A percentile compares a stretch with the other conserved stretches of the same genome.
Conservation (phyloP, 2,888 invertebrate genomes). For the Cataglyphis livida region DNA sequence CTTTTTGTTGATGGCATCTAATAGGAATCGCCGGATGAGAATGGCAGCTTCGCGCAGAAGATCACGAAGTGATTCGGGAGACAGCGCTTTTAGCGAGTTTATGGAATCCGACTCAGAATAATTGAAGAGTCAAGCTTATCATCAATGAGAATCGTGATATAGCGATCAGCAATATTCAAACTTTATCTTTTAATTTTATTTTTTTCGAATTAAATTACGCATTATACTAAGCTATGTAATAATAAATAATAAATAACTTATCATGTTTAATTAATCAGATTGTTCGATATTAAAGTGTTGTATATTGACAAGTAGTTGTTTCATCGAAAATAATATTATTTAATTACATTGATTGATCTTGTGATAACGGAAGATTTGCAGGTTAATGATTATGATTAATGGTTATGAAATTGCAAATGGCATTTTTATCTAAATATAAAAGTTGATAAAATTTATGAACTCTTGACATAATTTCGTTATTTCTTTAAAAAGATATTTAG, state of each 20-base stretch:
- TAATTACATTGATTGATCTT: neutral
- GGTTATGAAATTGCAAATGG: neutral
- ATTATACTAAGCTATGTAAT: neutral
- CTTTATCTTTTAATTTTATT: neutral
- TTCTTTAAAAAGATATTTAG: neutral
- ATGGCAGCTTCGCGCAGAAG: too few species aligned
- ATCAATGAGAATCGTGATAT: neutral
- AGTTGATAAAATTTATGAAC: neutral
- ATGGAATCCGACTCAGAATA: neutral
- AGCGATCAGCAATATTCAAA: neutral
- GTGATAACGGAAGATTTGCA: neutral
- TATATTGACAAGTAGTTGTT: neutral
- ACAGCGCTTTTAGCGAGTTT: slow-evolving; percentile 9
- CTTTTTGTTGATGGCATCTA: slow-evolving; percentile 64
- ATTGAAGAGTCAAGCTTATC: neutral
- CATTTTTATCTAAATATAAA: neutral
- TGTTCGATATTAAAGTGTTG: neutral
- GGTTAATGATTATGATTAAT: neutral
- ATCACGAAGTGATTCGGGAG: neutral
- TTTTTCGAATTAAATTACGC: neutral
- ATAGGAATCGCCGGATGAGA: slow-evolving; percentile 30
- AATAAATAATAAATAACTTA: neutral
- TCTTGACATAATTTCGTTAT: neutral
- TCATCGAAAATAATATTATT: neutral
- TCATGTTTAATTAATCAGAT: neutral